These are phyloP conservation scores for Antitype chi DNA, from an alignment of 2,888 invertebrate genomes.

Conservation along the genomic window DNA sequence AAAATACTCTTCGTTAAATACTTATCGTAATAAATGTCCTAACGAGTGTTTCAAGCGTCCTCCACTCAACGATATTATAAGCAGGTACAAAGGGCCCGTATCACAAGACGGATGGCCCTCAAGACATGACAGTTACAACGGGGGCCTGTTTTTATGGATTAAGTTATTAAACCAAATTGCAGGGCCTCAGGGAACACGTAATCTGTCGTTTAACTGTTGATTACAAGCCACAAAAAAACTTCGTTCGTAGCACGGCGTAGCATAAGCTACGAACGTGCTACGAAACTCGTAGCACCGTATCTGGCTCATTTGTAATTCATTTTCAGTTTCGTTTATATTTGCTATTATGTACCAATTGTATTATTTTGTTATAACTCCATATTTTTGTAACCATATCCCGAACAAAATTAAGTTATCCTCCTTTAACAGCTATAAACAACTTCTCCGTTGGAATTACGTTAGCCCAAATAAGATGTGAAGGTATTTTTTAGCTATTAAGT, in stretches of 20 bases:
- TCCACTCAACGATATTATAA: slow-evolving; percentile 69
- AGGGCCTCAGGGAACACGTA: slow-evolving; percentile 43
- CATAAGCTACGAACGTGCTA: slow-evolving; percentile 57
- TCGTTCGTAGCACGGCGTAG: slow-evolving; percentile 53
- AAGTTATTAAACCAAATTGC: slow-evolving; percentile 67
- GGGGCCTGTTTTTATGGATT: slow-evolving; percentile 69
- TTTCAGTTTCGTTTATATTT: no score
- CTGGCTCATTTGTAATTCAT: no score
- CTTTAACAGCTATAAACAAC: slow-evolving; percentile 14
- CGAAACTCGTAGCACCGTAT: slow-evolving; percentile 43
- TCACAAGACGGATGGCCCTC: slow-evolving; percentile 77
- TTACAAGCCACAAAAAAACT: slow-evolving; percentile 50
- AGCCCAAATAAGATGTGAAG: slow-evolving; percentile 24
- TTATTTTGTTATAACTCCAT: not conserved
- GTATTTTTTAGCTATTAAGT: slow-evolving; percentile 27
- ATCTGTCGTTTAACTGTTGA: slow-evolving; percentile 57
- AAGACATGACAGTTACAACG: slow-evolving; percentile 74
- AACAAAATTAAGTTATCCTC: not conserved
- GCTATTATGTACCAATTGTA: no score
- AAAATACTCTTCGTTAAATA: slow-evolving; percentile 43
- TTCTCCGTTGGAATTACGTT: slow-evolving; percentile 18
- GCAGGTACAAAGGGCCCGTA: slow-evolving; percentile 65
- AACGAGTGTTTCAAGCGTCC: slow-evolving; percentile 49
- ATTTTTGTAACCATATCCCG: not conserved
- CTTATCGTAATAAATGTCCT: slow-evolving; percentile 54